Evolutionary conservation across 2,797 vertebrate species (phyloP), one percentile per base, ranked within the genome.

Genomic region (Ceyx erithaca): DNA sequence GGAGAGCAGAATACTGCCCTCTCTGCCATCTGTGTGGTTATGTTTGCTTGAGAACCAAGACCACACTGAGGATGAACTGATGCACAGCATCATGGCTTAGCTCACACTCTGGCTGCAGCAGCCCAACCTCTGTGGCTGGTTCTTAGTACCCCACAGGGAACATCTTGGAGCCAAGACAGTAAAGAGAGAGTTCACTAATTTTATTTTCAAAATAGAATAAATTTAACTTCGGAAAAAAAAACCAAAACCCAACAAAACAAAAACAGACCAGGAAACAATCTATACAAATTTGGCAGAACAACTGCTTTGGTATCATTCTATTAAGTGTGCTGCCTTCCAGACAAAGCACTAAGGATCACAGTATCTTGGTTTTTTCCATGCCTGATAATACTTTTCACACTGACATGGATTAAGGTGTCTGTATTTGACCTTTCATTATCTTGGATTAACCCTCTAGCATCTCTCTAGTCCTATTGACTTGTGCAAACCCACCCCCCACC

Each of bases 271-370:
- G 91, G 80, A 95, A 95, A 76, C 61, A 86, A 86, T 48, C 83
- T 80, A 61, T 73, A 79, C 83, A 90, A 69, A 77, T 91, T 76
- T 91, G 82, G 57, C 85, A 90, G 87, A 94, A 89, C 70, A 84
- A 88, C 80, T 89, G 22, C 93, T 95, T 90, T 88, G 57, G 57
- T 70, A 67, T 89, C 33, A 30, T 64, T 96, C 72, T 87, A 28
- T 84, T 79, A 84, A 81, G 30, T 22, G 21, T 67, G 37, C 67
- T 7, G 21, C 71, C 75, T 84, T 81, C 57, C 70, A 93, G 87
- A 89, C 63, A 87, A 91, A 93, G 70, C 40, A 15, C 28, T 70
- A 57, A 71, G 83, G 57, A 79, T 78, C 71, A 80, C 46, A 77
- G 46, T 68, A 54, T 49, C 75, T 80, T 77, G 4, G 3, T 4